Base-by-base conservation (phyloP, 2,113 vertebrate species). In the Cariama cristata region DNA sequence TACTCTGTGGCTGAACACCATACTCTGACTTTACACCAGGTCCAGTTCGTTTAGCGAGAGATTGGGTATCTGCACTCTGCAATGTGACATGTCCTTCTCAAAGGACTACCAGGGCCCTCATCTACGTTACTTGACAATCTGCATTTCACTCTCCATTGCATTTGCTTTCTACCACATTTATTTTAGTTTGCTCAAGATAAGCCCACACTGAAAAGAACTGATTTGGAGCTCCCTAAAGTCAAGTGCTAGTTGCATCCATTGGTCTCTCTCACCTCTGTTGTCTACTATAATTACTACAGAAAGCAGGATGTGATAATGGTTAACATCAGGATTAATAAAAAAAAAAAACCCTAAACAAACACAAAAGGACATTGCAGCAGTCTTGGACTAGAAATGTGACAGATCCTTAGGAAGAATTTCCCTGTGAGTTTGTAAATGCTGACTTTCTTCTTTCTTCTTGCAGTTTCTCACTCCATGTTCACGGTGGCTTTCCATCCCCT, bases 21-120 rank as follows among this genome's bases (percentile, higher is more conserved):
- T 47, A 8, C 22, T 7, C 56, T 40, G 60, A 40, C 8, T 42
- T 83, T 22, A 14, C 23, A 14, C 9, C 27, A 59, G 32, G 26
- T 8, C 19, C 47, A 18, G 27, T 22, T 76, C 7, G 30, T 27
- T 21, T 60, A 55, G 88, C 7, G 2, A 33, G 81, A 76, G 7
- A 9, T 15, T 50, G 21, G 32, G 33, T 27, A 16, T 35, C n/a
- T 71, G 68, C 21, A 10, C 19, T 35, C 63, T 28, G 47, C 14
- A 4, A 27, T 0, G 3, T 75, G 21, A 28, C 5, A 3, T 7
- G 33, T 86, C 35, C 24, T 88, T 18, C 32, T 21, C 3, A 3
- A 71, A 90, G n/a, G 14, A 17, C 15, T 7, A 2, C 21, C 75
- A 60, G 40, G 45, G 19, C 9, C 26, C 33, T 73, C 38, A 32